phyloP scores from a whole-genome alignment of 2,113 vertebrate species.

The Trichechus manatus region DNA sequence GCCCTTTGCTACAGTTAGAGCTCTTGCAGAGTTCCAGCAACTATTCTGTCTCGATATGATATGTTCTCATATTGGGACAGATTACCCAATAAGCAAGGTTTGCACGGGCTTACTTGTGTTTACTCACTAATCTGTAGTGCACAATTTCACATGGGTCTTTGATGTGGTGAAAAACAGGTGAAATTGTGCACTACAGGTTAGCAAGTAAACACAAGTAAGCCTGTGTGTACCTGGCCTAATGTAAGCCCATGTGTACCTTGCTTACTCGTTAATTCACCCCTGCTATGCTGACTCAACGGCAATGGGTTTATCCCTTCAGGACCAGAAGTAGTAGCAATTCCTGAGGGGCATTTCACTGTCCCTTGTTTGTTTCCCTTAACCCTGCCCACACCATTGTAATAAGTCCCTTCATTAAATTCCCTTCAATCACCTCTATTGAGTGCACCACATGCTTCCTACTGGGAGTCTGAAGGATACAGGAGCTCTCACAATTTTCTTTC shows the following conservation, averaged over 20 bases:
- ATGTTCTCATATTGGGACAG: too few species aligned
- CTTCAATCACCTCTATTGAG: background rate
- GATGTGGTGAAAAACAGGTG: too few species aligned
- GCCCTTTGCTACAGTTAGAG: background rate
- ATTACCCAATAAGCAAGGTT: too few species aligned
- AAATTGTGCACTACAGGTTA: too few species aligned
- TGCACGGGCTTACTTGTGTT: too few species aligned
- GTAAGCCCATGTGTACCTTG: too few species aligned
- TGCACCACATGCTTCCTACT: background rate
- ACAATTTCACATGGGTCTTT: too few species aligned
- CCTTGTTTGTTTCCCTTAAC: slow-evolving; percentile 39
- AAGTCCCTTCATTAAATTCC: background rate
- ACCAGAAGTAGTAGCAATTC: background rate
- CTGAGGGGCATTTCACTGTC: background rate
- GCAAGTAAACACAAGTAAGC: too few species aligned
- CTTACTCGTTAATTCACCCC: too few species aligned
- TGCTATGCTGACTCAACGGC: too few species aligned
- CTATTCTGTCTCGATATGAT: background rate
- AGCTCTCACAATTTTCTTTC: background rate
- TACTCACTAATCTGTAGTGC: too few species aligned
- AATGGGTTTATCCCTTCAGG: background rate
- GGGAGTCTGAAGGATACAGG: background rate
- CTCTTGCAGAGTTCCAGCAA: background rate
- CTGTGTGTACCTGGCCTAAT: too few species aligned
- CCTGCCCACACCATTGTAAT: background rate